These are phyloP conservation scores for Prunella strophiata DNA, from an alignment of 2,797 vertebrate genomes.

Conservation along the genomic window DNA sequence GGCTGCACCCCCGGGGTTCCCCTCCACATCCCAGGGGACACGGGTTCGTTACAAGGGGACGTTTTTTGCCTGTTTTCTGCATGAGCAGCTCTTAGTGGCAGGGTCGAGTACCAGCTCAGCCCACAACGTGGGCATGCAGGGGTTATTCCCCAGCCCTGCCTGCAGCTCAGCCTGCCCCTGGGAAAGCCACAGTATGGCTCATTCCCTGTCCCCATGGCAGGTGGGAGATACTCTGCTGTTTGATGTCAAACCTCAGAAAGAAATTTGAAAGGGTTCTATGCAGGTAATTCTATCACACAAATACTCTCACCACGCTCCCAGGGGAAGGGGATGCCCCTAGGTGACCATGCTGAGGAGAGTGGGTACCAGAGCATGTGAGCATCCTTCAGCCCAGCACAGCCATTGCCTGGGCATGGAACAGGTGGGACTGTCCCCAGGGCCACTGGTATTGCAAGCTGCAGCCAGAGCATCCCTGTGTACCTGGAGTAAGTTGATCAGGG, in stretches of 20 bases:
- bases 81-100: background rate
- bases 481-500: background rate
- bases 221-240: background rate
- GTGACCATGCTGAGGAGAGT: background rate
- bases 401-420: background rate
- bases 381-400: background rate
- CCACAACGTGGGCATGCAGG: rapidly evolving
- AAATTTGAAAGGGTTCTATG: background rate
- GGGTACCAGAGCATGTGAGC: background rate
- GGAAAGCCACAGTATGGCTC: background rate
- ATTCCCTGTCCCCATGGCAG: background rate
- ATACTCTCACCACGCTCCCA: rapidly evolving
- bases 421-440: background rate
- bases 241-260: background rate
- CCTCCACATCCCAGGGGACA: background rate
- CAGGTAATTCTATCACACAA: background rate
- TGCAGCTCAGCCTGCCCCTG: background rate
- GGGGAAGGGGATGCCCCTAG: background rate
- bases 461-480: background rate
- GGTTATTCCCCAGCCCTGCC: background rate
- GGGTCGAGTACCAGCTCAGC: background rate
- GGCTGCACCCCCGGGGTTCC: background rate
- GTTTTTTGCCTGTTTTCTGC: background rate
- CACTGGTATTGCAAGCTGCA: background rate
- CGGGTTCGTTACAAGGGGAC: rapidly evolving